Evolutionary conservation across 2,888 invertebrate species (phyloP).

Genomic region (Synanthedon formicaeformis): DNA sequence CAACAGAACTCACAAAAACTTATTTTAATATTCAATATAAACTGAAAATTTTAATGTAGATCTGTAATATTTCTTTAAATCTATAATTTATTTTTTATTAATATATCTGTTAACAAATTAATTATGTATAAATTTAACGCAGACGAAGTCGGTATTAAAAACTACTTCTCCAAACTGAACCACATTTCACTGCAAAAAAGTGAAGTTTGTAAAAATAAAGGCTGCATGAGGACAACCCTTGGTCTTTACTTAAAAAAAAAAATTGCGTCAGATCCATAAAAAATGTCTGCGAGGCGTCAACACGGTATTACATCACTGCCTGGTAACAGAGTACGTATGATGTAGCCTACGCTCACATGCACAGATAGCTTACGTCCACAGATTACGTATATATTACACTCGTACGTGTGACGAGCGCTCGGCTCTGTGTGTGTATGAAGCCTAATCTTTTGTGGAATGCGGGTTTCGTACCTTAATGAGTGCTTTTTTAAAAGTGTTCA

Average conservation of each 20-base stretch:
- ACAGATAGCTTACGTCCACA: constrained; percentile 1
- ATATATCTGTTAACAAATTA: not conserved
- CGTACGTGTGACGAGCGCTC: not conserved
- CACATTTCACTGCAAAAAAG: not conserved
- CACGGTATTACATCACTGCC: constrained; percentile 57
- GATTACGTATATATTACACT: not conserved
- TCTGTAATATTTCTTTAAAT: not conserved
- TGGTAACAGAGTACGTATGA: constrained; percentile 5
- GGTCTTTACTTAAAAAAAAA: constrained; percentile 52
- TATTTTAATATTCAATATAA: too few relatives aligned
- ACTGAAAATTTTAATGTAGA: too few relatives aligned
- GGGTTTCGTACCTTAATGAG: constrained; percentile 60
- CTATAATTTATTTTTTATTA: not conserved
- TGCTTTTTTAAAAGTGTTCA: constrained; percentile 56
- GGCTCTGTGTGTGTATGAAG: constrained; percentile 22
- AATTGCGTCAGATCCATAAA: constrained; percentile 67
- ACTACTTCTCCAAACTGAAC: too few relatives aligned
- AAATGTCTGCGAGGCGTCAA: constrained; percentile 68
- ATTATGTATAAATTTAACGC: not conserved
- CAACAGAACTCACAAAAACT: too few relatives aligned
- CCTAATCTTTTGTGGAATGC: constrained; percentile 68
- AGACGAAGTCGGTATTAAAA: too few relatives aligned
- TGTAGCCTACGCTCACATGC: constrained; percentile 13
- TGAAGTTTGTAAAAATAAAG: constrained; percentile 1
- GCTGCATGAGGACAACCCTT: constrained; percentile 25